These are phyloP conservation scores for Polymixis flavicincta DNA, from an alignment of 2,888 invertebrate genomes.

Conservation along the genomic window DNA sequence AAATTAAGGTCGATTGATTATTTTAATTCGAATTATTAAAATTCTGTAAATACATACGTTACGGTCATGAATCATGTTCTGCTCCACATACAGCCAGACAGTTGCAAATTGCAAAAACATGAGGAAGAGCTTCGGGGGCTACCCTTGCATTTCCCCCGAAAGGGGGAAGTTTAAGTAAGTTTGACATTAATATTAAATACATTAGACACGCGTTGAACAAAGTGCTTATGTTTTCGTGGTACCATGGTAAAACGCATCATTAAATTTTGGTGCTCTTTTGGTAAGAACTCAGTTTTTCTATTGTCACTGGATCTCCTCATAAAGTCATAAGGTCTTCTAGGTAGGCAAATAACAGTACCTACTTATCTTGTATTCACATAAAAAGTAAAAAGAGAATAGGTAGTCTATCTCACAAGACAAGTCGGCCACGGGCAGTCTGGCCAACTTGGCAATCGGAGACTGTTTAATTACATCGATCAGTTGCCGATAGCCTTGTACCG, in stretches of 20 bases:
- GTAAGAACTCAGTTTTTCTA: no score
- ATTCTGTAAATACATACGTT: no score
- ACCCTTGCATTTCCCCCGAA: no score
- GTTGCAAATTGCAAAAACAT: no score
- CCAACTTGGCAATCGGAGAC: conserved; percentile 85
- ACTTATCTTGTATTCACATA: conserved; percentile 13
- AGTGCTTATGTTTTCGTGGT: background rate
- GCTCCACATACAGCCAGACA: no score
- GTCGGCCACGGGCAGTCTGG: conserved; percentile 82
- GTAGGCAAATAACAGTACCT: background rate
- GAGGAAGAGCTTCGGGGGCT: no score
- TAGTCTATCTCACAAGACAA: conserved; percentile 58
- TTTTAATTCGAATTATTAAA: no score
- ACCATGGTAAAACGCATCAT: background rate
- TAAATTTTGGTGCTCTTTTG: no score
- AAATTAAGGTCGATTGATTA: no score
- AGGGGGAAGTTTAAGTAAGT: no score
- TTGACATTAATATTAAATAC: no score
- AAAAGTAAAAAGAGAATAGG: conserved; percentile 47
- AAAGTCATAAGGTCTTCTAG: background rate
- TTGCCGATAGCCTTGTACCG: conserved; percentile 71
- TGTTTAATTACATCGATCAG: conserved; percentile 85
- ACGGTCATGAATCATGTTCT: no score
- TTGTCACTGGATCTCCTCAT: background rate
- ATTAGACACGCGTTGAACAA: background rate